Evolutionary conservation across 2,888 invertebrate species (phyloP).

Genomic region (Neoascia interrupta): DNA sequence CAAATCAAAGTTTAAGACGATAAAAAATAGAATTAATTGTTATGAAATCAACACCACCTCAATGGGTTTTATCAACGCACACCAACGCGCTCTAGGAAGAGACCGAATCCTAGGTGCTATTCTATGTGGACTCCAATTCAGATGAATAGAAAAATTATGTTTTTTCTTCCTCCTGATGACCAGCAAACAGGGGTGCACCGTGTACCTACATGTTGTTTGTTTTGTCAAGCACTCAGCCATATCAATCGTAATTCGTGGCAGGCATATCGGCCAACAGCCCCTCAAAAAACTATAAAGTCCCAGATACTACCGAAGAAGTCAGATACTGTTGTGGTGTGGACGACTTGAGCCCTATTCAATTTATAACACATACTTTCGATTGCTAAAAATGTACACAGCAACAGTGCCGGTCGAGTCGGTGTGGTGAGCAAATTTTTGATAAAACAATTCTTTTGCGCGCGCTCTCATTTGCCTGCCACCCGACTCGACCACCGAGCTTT

Average conservation of each 20-base stretch:
- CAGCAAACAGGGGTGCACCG: background rate
- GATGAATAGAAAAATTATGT: background rate
- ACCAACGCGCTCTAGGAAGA: background rate
- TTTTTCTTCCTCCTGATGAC: background rate
- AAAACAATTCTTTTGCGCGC: constrained; percentile 40
- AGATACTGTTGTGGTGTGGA: background rate
- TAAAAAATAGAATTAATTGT: constrained; percentile 41
- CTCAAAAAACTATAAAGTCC: constrained; percentile 3
- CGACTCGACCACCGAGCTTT: constrained; percentile 15
- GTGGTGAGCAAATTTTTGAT: constrained; percentile 24
- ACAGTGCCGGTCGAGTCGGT: constrained; percentile 28
- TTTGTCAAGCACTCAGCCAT: constrained; percentile 51
- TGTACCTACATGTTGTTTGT: background rate
- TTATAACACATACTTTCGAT: constrained; percentile 41
- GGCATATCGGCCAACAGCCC: constrained; percentile 3
- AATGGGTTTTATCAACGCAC: constrained; percentile 22
- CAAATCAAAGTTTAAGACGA: constrained; percentile 40
- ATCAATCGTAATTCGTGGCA: constrained; percentile 50
- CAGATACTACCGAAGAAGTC: background rate
- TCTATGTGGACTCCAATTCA: constrained; percentile 9
- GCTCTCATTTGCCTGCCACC: background rate
- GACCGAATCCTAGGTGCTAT: background rate
- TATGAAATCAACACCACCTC: constrained; percentile 45
- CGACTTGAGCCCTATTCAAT: constrained; percentile 25
- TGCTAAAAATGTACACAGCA: constrained; percentile 62